phyloP scores from a whole-genome alignment of 2,888 invertebrate genomes.

The Listrodromus nycthemerus region DNA sequence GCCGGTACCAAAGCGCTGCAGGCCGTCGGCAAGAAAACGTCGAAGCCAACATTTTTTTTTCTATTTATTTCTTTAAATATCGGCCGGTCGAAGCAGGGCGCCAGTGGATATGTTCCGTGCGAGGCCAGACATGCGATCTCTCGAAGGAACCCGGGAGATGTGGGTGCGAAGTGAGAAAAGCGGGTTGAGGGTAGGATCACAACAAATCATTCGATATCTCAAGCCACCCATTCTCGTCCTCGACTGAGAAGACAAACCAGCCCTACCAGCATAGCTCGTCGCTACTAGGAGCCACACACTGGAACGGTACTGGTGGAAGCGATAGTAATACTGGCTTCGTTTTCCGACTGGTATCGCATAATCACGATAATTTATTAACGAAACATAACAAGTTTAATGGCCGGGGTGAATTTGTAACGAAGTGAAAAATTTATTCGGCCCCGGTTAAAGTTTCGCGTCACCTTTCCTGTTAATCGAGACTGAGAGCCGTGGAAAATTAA shows the following conservation, averaged over 20 bases:
- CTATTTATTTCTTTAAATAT: constrained; percentile 45
- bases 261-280: background rate
- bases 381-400: background rate
- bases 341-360: background rate
- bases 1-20: background rate
- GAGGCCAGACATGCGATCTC: constrained; percentile 33
- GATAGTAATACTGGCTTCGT: background rate
- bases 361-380: background rate
- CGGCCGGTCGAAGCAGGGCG: constrained; percentile 39
- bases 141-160: constrained; percentile 58
- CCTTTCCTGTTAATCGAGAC: constrained; percentile 13
- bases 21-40: constrained; percentile 19
- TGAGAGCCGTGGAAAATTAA: constrained; percentile 29
- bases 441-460: constrained; percentile 31
- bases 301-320: background rate
- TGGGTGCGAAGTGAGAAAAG: constrained; percentile 62
- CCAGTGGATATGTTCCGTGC: constrained; percentile 10
- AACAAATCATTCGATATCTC: constrained; percentile 79
- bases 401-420: background rate
- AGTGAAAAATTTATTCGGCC: constrained; percentile 7
- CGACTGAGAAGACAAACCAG: background rate
- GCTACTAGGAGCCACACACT: background rate
- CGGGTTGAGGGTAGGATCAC: constrained; percentile 68
- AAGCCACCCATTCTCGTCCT: constrained; percentile 57
- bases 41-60: constrained; percentile 36